Evolutionary conservation across 2,113 vertebrate genomes (phyloP), one percentile per base, ranked within the genome.

Genomic region (Kryptolebias marmoratus): DNA sequence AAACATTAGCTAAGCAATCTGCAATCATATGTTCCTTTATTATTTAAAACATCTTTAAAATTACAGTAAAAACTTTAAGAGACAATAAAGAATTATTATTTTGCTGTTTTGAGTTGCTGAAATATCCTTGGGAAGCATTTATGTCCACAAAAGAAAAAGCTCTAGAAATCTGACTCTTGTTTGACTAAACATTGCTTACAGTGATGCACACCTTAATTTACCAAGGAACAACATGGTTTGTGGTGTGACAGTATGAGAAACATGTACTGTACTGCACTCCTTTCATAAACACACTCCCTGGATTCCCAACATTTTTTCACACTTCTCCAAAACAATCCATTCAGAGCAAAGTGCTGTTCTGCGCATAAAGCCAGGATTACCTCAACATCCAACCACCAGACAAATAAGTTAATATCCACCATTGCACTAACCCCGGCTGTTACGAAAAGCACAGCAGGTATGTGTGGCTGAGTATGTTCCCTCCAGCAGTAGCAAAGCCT

Each of bases 301-400:
- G 63, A 91, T 91, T 91, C 86, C 72, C 62, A 39, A 62, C 84
- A 90, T 92, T 92, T 88, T 68, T 87, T 27, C 30, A 18, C 53
- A 57, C 55, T 50, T 80, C 71, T 82, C 58, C 77, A 84, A 90
- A 90, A 90, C 81, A 86, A 80, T 64, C 71, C 44, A 76, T 81
- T 81, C 68, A 77, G 73, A 84, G 66, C 53, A 10, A 11, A 50
- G 59, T 77, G 79, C 68, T 72, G 77, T 59, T 50, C 55, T 62
- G 61, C 62, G 66, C 68, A 47, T 63, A 63, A 73, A 82, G 71
- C 45, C n/a, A 68, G 62, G 55, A 62, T 80, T 63, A 67, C 72
- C 47, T 76, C 79, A 45, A 64, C 70, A 65, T 71, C 71, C 15
- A 4, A 73, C 58, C 50, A 53, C 47, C 73, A 68, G n/a, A 22